Percentiles rank a stretch among this genome's conserved stretches.
These are phyloP conservation scores for Chelonia mydas DNA, from an alignment of 2,797 vertebrate genomes.

Conservation along the genomic window DNA sequence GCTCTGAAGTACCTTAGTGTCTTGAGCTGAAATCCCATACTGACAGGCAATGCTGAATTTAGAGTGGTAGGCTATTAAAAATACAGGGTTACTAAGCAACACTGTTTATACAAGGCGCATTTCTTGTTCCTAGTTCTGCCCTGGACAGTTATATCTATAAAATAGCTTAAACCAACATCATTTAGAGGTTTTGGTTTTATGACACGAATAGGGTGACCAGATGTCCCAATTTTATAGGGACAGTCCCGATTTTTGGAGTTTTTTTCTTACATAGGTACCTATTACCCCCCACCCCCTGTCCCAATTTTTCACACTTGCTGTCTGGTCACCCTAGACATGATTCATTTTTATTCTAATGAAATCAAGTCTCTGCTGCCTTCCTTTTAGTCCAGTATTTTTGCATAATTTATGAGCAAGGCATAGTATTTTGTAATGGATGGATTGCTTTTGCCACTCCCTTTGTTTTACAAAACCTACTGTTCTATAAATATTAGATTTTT, in stretches of 20 bases:
- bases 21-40: slow-evolving; percentile 54
- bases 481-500: slow-evolving; percentile 11
- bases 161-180: slow-evolving; percentile 38
- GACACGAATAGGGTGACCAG: not conserved
- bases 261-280: no score
- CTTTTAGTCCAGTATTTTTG: not conserved
- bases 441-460: not conserved
- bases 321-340: not conserved
- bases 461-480: not conserved
- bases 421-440: not conserved
- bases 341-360: slow-evolving; percentile 54
- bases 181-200: slow-evolving; percentile 21
- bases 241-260: no score
- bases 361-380: not conserved
- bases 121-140: slow-evolving; percentile 51
- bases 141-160: slow-evolving; percentile 53
- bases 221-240: no score
- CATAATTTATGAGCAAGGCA: not conserved
- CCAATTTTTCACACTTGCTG: no score
- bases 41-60: slow-evolving; percentile 63
- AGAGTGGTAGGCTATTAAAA: slow-evolving; percentile 66
- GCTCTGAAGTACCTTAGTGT: slow-evolving; percentile 27
- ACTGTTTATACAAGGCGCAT: slow-evolving; percentile 61
- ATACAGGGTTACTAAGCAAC: slow-evolving; percentile 74
- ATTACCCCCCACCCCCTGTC: no score